Conservation (phyloP, 1,140 invertebrate species). For the Nylanderia fulva region DNA sequence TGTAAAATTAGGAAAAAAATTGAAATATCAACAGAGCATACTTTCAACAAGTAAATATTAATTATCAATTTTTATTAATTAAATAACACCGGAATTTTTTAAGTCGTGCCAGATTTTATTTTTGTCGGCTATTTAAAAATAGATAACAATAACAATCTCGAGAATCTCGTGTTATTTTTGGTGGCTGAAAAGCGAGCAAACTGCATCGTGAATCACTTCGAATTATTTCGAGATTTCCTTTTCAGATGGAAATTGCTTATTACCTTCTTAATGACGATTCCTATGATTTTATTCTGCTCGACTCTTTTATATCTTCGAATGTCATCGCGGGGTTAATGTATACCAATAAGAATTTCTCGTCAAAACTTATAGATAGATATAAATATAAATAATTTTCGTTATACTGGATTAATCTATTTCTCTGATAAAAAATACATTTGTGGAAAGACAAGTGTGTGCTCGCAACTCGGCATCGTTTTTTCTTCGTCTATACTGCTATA, state of each 20-base stretch:
- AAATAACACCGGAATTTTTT: too few species aligned
- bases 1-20: not conserved
- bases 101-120: not conserved
- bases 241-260: conserved; percentile 56
- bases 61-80: not conserved
- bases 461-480: conserved; percentile 23
- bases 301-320: conserved; percentile 31
- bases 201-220: conserved; percentile 16
- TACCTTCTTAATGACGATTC: conserved; percentile 15
- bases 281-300: conserved; percentile 29
- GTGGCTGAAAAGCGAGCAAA: not conserved
- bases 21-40: not conserved
- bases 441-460: not conserved
- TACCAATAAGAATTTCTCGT: conserved; percentile 3
- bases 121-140: conserved; percentile 1
- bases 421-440: not conserved
- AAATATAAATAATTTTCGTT: conserved; percentile 16
- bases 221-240: conserved; percentile 56
- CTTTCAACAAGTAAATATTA: not conserved
- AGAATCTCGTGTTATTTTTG: conserved; percentile 40
- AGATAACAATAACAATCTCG: not conserved
- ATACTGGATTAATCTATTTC: not conserved
- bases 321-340: conserved; percentile 19
- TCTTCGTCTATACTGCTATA: conserved; percentile 33
- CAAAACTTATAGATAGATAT: conserved; percentile 14